phyloP scores from a whole-genome alignment of 1,140 invertebrate genomes.

The Trachymyrmex cornetzi region DNA sequence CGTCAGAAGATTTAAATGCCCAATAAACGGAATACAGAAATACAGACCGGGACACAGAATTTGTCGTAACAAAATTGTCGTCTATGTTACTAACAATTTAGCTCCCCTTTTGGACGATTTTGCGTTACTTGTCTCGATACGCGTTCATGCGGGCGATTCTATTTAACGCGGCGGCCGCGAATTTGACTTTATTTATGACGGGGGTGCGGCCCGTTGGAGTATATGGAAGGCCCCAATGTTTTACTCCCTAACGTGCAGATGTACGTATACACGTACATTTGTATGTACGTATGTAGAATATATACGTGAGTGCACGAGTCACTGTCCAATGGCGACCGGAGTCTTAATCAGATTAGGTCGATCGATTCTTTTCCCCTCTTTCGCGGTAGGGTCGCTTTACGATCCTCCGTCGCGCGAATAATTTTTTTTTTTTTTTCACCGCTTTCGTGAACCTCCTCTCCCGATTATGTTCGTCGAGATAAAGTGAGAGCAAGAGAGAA shows the following conservation, averaged over 20 bases:
- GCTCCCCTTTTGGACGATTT: slow-evolving; percentile 3
- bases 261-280: slow-evolving; percentile 11
- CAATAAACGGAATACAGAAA: slow-evolving; percentile 29
- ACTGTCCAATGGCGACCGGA: slow-evolving; percentile 61
- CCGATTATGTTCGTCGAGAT: slow-evolving; percentile 46
- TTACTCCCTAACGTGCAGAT: slow-evolving; percentile 17
- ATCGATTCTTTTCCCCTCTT: slow-evolving; percentile 75
- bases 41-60: slow-evolving; percentile 14
- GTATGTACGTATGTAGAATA: slow-evolving; percentile 11
- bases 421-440: slow-evolving; percentile 24
- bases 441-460: slow-evolving; percentile 36
- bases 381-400: slow-evolving; percentile 45
- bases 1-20: slow-evolving; percentile 48
- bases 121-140: neutral
- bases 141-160: slow-evolving; percentile 38
- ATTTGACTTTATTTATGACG: slow-evolving; percentile 69
- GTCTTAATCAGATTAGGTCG: slow-evolving; percentile 78
- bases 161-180: slow-evolving; percentile 34
- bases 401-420: slow-evolving; percentile 52
- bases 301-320: slow-evolving; percentile 28
- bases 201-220: slow-evolving; percentile 42
- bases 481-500: slow-evolving; percentile 21
- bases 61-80: slow-evolving; percentile 28
- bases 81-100: slow-evolving; percentile 15
- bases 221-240: neutral